phyloP scores from a whole-genome alignment of 2,888 invertebrate genomes.

The Orthosia incerta region DNA sequence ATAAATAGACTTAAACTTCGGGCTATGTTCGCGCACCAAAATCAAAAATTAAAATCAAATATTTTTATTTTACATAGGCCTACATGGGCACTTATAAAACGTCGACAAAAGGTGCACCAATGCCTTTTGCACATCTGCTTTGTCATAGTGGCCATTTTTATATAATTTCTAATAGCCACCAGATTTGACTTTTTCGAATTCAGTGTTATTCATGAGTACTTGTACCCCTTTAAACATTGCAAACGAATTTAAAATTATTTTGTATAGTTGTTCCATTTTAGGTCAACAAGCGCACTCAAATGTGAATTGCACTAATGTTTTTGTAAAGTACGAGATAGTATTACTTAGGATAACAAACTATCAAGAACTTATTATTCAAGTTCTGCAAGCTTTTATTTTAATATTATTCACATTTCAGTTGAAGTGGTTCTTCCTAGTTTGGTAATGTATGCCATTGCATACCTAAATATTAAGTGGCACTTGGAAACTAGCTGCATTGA shows the following conservation, averaged over 20 bases:
- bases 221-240: neutral
- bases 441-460: conserved; percentile 14
- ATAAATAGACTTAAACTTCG: no score
- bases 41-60: no score
- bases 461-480: neutral
- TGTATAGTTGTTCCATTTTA: neutral
- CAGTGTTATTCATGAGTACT: no score
- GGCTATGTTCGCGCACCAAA: no score
- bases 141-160: no score
- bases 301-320: neutral
- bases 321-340: neutral
- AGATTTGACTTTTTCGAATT: no score
- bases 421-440: neutral
- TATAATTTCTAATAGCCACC: no score
- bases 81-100: no score
- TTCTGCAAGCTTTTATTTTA: no score
- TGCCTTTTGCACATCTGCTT: no score
- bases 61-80: no score
- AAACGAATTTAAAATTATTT: neutral
- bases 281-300: neutral
- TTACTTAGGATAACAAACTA: conserved; percentile 6
- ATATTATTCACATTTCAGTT: conserved; percentile 7
- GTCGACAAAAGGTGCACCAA: no score
- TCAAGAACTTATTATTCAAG: neutral
- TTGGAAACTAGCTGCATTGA: neutral